phyloP scores from a whole-genome alignment of 2,113 vertebrate genomes.

The Dascyllus trimaculatus region DNA sequence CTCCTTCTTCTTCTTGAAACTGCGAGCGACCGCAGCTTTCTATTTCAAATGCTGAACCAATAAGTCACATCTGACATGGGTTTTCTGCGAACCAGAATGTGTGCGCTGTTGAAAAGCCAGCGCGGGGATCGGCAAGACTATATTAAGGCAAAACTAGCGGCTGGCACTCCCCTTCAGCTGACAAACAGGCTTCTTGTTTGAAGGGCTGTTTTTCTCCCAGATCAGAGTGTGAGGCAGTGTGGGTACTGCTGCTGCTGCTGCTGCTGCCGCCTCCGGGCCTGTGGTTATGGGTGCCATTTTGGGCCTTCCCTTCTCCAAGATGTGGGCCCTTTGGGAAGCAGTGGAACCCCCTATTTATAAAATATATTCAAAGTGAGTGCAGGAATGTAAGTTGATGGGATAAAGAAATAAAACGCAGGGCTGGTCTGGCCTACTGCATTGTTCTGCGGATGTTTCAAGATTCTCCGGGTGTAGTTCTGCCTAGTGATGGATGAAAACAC shows the following conservation, averaged over 20 bases:
- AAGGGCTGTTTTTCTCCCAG: slow-evolving; percentile 78
- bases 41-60: slow-evolving; percentile 80
- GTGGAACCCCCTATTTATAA: slow-evolving; percentile 65
- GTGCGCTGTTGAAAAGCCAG: slow-evolving; percentile 66
- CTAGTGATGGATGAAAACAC: slow-evolving; percentile 13
- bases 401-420: slow-evolving; percentile 19
- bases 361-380: slow-evolving; percentile 52
- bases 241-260: slow-evolving; percentile 60
- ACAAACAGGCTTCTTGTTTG: slow-evolving; percentile 84
- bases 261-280: slow-evolving; percentile 62
- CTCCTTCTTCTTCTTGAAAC: slow-evolving; percentile 22
- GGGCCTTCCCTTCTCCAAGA: slow-evolving; percentile 60
- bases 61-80: slow-evolving; percentile 79
- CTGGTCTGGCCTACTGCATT: slow-evolving; percentile 22
- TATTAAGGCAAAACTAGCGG: slow-evolving; percentile 82
- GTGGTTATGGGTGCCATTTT: slow-evolving; percentile 82
- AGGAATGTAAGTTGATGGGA: slow-evolving; percentile 32
- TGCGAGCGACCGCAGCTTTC: slow-evolving; percentile 75
- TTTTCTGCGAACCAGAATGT: slow-evolving; percentile 72
- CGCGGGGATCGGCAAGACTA: slow-evolving; percentile 77
- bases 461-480: neutral
- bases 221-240: slow-evolving; percentile 73
- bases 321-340: slow-evolving; percentile 60
- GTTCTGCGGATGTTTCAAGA: slow-evolving; percentile 13
- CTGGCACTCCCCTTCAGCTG: slow-evolving; percentile 78